Percentiles rank a stretch among this genome's conserved stretches.
Conservation (phyloP, 2,113 vertebrate genomes). For the Takifugu flavidus region DNA sequence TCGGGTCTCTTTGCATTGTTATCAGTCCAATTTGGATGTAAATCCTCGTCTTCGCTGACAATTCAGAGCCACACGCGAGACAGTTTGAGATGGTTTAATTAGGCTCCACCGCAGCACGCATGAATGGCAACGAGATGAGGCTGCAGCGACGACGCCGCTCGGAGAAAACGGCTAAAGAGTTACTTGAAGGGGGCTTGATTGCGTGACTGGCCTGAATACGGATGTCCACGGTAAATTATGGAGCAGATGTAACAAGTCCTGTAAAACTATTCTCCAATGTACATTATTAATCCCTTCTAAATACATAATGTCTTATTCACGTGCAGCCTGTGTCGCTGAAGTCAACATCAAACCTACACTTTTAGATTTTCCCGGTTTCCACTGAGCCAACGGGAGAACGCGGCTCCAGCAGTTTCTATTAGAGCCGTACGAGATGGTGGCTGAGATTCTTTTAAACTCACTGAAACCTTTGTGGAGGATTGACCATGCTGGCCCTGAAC, state of each 20-base stretch:
- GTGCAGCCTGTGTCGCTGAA: conserved; percentile 3
- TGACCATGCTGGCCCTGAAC: conserved; percentile 3
- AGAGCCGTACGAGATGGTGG: too few species aligned
- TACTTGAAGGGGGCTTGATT: conserved; percentile 13
- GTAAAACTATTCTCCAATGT: conserved; percentile 61
- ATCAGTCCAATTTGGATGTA: too few species aligned
- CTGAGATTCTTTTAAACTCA: neutral
- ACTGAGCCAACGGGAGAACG: neutral
- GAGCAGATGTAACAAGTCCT: conserved; percentile 53
- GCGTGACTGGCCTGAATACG: conserved; percentile 51
- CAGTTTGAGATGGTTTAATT: conserved; percentile 1
- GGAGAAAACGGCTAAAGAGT: neutral
- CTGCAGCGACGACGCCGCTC: conserved; percentile 4
- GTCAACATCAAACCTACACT: neutral
- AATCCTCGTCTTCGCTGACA: neutral
- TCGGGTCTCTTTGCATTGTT: too few species aligned
- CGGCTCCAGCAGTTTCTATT: too few species aligned
- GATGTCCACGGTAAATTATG: conserved; percentile 51
- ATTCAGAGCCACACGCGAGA: neutral
- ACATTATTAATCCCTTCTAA: conserved; percentile 61
- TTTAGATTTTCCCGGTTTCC: conserved; percentile 1
- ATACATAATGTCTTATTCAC: conserved; percentile 38
- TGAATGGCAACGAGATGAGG: neutral
- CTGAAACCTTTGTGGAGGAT: neutral
- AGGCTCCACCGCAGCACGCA: neutral